phyloP scores from a whole-genome alignment of 1,140 invertebrate species.

The Euura saliciscinereae region DNA sequence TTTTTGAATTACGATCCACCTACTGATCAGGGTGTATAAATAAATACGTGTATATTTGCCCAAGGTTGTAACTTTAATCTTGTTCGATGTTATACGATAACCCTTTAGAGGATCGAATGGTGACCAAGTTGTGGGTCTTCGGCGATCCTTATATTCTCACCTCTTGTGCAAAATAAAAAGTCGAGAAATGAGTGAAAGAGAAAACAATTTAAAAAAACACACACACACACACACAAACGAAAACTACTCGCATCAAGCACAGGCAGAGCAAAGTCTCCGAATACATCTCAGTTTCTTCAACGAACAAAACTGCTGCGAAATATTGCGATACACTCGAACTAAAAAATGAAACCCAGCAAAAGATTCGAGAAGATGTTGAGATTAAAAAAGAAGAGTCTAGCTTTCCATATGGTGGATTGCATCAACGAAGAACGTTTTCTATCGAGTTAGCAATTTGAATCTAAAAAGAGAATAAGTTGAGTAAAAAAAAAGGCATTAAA shows the following conservation, averaged over 20 bases:
- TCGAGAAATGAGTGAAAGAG: not conserved
- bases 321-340: not conserved
- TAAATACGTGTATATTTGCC: not conserved
- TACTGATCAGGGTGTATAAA: not conserved
- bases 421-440: too few relatives aligned
- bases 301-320: not conserved
- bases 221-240: too few relatives aligned
- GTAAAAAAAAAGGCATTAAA: not conserved
- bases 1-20: not conserved
- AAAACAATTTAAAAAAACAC: too few relatives aligned
- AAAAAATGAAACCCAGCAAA: too few relatives aligned
- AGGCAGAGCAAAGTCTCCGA: not conserved
- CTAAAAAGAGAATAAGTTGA: too few relatives aligned
- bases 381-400: not conserved
- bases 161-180: not conserved
- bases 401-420: too few relatives aligned
- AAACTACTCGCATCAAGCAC: not conserved
- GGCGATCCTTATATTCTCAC: not conserved
- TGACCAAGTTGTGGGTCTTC: slow-evolving; percentile 4
- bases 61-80: slow-evolving; percentile 7
- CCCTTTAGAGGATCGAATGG: not conserved
- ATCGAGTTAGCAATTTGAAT: too few relatives aligned
- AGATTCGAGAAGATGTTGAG: too few relatives aligned
- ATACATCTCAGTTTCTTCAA: not conserved
- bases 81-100: not conserved